Base-by-base conservation (phyloP, 1,140 invertebrate genomes). In the Rhyacophila brunnea region DNA sequence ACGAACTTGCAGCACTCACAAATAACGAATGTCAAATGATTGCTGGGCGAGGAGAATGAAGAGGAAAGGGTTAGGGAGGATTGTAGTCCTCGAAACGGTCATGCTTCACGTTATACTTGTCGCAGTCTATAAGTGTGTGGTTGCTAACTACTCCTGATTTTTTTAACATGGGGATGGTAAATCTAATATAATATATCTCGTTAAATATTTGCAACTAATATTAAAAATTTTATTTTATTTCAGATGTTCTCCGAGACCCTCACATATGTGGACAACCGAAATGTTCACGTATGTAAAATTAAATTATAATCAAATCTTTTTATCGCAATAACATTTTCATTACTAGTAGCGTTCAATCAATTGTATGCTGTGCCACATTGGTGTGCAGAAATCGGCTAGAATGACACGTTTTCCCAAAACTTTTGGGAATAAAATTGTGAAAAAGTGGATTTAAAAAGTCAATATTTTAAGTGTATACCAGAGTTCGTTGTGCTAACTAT, bases 221-320 rank as follows among this genome's bases (percentile, higher is more conserved):
- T n/a, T n/a, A n/a, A n/a, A n/a, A n/a, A n/a, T n/a, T 7, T 48
- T 6, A 48, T 14, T 53, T 43, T n/a, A 13, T 58, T 58, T 47
- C 74, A 87, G 85, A 86, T 79, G 83, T 83, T 0, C 70, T 86
- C 0, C 83, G 83, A 72, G 80, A 87, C 73, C 85, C 85, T 1
- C 79, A 80, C 45, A 82, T 86, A 58, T 87, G 85, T 69, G 85
- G 85, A 34, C 70, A 80, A 18, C 85, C 85, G 17, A 75, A 78
- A 63, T 87, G 85, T 68, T 67, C 71, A 69, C 66, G 80, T 81
- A 76, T 75, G 73, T 75, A 64, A n/a, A n/a, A n/a, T n/a, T n/a
- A n/a, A n/a, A 58, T 61, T 23, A 17, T 55, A 23, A 40, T 50
- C 55, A 13, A 59, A 65, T 14, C 36, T n/a, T 5, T 35, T 46